Percentiles rank a stretch among this genome's conserved stretches.
Conservation (phyloP, 2,113 vertebrate species). For the Lophochroa leadbeateri region DNA sequence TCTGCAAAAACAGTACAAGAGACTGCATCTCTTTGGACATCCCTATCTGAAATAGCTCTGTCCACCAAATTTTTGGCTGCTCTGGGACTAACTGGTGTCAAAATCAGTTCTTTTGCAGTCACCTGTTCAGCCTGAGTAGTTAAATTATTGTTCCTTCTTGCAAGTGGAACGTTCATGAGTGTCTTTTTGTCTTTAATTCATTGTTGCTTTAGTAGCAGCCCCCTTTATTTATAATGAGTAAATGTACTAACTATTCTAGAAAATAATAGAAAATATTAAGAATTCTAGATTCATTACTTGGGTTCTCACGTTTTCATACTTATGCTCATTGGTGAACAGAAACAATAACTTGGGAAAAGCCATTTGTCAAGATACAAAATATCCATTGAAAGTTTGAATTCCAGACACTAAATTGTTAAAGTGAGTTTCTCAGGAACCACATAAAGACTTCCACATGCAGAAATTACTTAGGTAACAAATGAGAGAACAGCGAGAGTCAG, state of each 20-base stretch:
- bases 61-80: background rate
- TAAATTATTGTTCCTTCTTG: background rate
- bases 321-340: background rate
- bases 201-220: background rate
- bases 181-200: background rate
- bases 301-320: background rate
- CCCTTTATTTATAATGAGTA: background rate
- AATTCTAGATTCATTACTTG: background rate
- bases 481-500: background rate
- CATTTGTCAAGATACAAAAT: conserved; percentile 46
- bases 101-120: background rate
- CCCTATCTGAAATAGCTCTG: background rate
- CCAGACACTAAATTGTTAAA: background rate
- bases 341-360: conserved; percentile 17
- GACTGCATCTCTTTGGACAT: background rate
- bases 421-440: background rate
- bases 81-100: background rate
- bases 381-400: background rate
- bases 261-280: background rate
- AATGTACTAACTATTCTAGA: background rate
- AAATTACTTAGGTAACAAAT: background rate
- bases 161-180: background rate
- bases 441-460: background rate
- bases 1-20: background rate
- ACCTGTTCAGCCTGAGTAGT: background rate